phyloP scores from a whole-genome alignment of 2,888 invertebrate species.

The Taphrorychus bicolor region DNA sequence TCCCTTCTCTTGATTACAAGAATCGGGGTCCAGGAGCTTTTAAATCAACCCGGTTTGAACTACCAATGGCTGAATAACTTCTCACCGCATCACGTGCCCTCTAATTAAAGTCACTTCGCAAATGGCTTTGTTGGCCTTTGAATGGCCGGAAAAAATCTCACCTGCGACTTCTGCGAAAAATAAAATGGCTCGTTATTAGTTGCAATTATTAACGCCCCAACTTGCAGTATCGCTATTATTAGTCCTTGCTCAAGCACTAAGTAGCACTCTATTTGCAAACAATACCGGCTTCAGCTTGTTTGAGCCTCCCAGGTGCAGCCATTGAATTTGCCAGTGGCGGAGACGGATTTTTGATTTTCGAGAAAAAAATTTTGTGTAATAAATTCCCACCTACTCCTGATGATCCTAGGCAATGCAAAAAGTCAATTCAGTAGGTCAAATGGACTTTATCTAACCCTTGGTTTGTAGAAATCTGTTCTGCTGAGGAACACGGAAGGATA shows the following conservation, averaged over 20 bases:
- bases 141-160: not conserved
- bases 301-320: constrained; percentile 32
- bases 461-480: not conserved
- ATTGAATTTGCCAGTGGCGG: constrained; percentile 9
- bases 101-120: not conserved
- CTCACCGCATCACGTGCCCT: not conserved
- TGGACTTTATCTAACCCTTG: constrained; percentile 15
- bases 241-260: constrained; percentile 34
- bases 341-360: not conserved
- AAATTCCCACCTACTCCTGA: no score
- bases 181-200: constrained; percentile 27
- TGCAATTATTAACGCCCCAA: constrained; percentile 38
- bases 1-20: no score
- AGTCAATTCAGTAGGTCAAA: constrained; percentile 31
- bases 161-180: constrained; percentile 12
- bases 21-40: no score
- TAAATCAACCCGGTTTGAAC: not conserved
- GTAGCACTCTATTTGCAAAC: constrained; percentile 42
- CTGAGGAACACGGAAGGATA: not conserved
- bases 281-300: constrained; percentile 36
- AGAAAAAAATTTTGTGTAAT: no score
- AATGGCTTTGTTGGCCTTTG: not conserved
- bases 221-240: constrained; percentile 34
- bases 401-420: no score
- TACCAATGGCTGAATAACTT: not conserved